Conservation (phyloP, 2,888 invertebrate species). For the Chaetogeoica ovagalla region DNA sequence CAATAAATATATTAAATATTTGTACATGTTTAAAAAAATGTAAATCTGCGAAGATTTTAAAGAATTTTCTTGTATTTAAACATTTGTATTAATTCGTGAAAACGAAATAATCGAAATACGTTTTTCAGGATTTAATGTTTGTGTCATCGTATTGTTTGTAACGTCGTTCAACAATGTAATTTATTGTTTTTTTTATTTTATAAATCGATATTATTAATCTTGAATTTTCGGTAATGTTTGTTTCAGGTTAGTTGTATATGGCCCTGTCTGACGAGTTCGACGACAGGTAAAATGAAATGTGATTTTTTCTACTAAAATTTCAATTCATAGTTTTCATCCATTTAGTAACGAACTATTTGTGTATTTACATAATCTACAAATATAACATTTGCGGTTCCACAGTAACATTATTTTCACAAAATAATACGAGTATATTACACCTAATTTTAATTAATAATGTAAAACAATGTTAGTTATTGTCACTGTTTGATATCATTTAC, state of each 20-base stretch:
- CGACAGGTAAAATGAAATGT: conserved; percentile 37
- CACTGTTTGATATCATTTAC: no score
- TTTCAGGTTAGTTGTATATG: conserved; percentile 50
- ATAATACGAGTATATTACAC: no score
- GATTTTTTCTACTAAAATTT: neutral
- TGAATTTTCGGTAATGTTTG: neutral
- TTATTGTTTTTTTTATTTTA: neutral
- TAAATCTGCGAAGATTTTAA: neutral
- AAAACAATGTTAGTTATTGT: no score
- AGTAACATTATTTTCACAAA: no score
- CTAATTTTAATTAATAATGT: no score
- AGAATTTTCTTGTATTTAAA: neutral
- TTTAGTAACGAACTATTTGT: no score
- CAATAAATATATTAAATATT: no score
- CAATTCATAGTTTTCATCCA: no score
- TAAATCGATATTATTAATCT: neutral
- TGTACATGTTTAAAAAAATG: no score
- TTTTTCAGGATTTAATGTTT: neutral
- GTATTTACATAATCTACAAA: no score
- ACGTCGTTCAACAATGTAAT: neutral
- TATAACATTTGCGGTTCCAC: no score
- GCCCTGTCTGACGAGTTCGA: conserved; percentile 43
- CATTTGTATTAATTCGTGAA: neutral
- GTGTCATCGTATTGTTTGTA: neutral
- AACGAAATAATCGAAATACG: neutral